These are phyloP conservation scores for Acipenser oxyrinchus DNA, from an alignment of 2,797 vertebrate species.

Conservation along the genomic window DNA sequence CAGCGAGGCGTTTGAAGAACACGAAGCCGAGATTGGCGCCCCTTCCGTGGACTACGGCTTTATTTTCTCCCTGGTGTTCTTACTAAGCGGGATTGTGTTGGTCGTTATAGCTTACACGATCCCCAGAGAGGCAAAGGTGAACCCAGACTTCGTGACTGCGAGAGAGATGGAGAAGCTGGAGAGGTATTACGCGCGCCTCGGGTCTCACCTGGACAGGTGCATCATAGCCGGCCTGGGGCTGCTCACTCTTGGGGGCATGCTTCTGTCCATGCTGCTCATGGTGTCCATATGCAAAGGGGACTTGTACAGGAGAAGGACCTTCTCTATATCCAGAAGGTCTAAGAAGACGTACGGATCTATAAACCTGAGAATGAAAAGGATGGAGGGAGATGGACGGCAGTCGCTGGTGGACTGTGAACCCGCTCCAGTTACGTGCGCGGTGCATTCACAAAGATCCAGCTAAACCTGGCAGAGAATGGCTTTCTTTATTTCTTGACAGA, in stretches of 20 bases:
- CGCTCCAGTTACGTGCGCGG: slow-evolving; percentile 12
- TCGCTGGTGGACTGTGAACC: slow-evolving; percentile 63
- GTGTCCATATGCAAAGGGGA: slow-evolving; percentile 76
- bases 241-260: slow-evolving; percentile 83
- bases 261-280: slow-evolving; percentile 81
- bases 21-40: slow-evolving; percentile 40
- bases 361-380: slow-evolving; percentile 78
- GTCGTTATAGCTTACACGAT: slow-evolving; percentile 83
- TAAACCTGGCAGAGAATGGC: slow-evolving; percentile 10
- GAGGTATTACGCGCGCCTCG: slow-evolving; percentile 77
- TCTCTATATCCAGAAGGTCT: slow-evolving; percentile 55
- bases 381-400: slow-evolving; percentile 55
- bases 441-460: slow-evolving; percentile 25
- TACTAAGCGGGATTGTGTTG: slow-evolving; percentile 78
- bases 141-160: slow-evolving; percentile 76
- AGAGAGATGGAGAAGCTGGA: slow-evolving; percentile 89
- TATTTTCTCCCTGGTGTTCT: slow-evolving; percentile 70
- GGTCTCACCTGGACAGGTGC: slow-evolving; percentile 84
- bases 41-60: slow-evolving; percentile 77
- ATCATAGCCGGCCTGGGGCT: slow-evolving; percentile 86
- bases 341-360: slow-evolving; percentile 88
- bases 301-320: slow-evolving; percentile 62
- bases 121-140: slow-evolving; percentile 73
- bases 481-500: neutral
- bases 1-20: neutral